Conservation (phyloP, 2,888 invertebrate species). For the Mythimna lalbum region DNA sequence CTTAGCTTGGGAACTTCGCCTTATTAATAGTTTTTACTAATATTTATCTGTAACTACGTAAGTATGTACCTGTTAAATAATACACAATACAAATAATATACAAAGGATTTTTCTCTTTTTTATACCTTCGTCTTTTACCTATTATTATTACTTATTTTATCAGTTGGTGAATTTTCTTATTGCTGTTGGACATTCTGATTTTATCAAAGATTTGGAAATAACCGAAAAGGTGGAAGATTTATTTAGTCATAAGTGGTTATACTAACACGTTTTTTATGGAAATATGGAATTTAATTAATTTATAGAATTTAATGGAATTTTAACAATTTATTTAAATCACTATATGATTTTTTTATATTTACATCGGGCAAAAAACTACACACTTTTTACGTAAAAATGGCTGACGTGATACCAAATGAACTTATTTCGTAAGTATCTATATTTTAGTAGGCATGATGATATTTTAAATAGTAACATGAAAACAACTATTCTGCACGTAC, state of each 20-base stretch:
- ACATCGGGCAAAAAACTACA: not conserved
- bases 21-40: not conserved
- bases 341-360: not conserved
- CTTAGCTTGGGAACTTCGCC: not conserved
- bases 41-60: not conserved
- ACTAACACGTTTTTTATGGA: conserved; percentile 97
- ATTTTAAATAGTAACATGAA: not conserved
- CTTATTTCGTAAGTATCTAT: conserved; percentile 35
- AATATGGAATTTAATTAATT: no score
- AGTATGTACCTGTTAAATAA: not conserved
- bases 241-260: conserved; percentile 97
- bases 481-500: conserved; percentile 2
- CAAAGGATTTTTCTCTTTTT: not conserved
- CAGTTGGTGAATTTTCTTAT: conserved; percentile 93
- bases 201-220: conserved; percentile 93
- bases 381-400: not conserved
- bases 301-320: no score
- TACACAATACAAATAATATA: conserved; percentile 3
- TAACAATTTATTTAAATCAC: not conserved
- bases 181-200: conserved; percentile 97
- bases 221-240: conserved; percentile 94
- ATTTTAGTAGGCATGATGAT: conserved; percentile 33
- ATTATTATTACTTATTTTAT: not conserved
- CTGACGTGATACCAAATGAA: no score
- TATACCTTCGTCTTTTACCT: not conserved